Percentiles rank a stretch among this genome's conserved stretches.
Evolutionary conservation across 2,113 vertebrate genomes (phyloP).

Genomic region (Cinclus cinclus): DNA sequence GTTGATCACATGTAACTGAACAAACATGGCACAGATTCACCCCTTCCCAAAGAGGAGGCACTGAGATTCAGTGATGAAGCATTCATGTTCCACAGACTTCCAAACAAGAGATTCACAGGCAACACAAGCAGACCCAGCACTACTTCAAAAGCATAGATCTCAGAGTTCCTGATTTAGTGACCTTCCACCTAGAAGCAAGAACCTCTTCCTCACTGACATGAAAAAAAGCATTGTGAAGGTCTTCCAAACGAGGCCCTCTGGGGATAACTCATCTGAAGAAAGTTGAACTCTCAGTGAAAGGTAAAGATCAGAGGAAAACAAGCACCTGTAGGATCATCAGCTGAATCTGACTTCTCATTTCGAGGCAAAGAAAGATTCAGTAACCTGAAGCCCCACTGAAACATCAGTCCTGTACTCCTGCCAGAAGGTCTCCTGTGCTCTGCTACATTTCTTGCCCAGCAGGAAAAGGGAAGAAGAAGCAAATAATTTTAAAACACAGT

Average conservation of each 20-base stretch:
- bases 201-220: not conserved
- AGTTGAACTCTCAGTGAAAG: not conserved
- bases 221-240: not conserved
- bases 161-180: not conserved
- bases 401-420: not conserved
- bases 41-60: not conserved
- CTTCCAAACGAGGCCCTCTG: not conserved
- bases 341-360: not conserved
- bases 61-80: not conserved
- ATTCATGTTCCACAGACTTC: not conserved
- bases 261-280: not conserved
- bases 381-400: not conserved
- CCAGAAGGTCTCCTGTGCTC: not conserved
- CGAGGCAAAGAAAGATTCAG: not conserved
- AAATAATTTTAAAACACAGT: not conserved
- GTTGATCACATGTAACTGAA: not conserved
- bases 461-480: not conserved
- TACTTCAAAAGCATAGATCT: not conserved
- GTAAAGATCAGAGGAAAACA: not conserved
- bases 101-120: accelerated
- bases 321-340: not conserved
- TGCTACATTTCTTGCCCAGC: not conserved
- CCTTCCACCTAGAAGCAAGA: not conserved
- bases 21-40: not conserved
- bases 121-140: not conserved